Conservation (phyloP, 2,797 vertebrate species). For the Eospalax fontanierii region DNA sequence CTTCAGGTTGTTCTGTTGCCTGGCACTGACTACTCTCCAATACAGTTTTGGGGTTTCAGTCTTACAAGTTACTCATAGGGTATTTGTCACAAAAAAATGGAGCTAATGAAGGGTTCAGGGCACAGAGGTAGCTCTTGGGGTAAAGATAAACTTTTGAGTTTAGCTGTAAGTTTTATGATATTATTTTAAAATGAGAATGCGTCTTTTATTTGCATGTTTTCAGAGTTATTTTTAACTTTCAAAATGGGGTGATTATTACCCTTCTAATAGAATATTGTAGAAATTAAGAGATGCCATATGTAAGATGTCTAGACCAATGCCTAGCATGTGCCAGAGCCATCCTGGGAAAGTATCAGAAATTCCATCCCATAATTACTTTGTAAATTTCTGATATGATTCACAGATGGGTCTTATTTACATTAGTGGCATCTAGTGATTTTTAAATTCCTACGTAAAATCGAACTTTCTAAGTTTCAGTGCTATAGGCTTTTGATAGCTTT, state of each 20-base stretch:
- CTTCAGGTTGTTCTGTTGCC: neutral
- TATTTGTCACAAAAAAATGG: slow-evolving; percentile 34
- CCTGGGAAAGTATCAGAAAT: slow-evolving; percentile 76
- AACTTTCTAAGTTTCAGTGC: slow-evolving; percentile 32
- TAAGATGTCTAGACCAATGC: slow-evolving; percentile 75
- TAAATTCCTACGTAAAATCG: slow-evolving; percentile 67
- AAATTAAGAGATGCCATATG: slow-evolving; percentile 76
- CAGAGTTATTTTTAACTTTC: slow-evolving; percentile 30
- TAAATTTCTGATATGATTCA: slow-evolving; percentile 75
- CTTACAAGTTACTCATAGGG: neutral
- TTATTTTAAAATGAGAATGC: neutral
- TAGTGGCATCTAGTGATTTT: slow-evolving; percentile 67
- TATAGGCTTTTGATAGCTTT: neutral
- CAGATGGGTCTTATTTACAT: slow-evolving; percentile 79
- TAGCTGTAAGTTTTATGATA: neutral
- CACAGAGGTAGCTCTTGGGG: neutral
- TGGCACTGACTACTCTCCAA: neutral
- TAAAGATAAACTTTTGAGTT: neutral
- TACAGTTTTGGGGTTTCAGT: neutral
- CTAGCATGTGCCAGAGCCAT: slow-evolving; percentile 71
- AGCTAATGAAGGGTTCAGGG: neutral
- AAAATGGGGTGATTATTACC: slow-evolving; percentile 59
- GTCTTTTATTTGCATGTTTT: slow-evolving; percentile 36
- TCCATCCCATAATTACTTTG: slow-evolving; percentile 72
- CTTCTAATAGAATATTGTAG: slow-evolving; percentile 60